A percentile compares a stretch with the other conserved stretches of the same genome.
Evolutionary conservation across 2,888 invertebrate species (phyloP).

Genomic region (Leptogaster cylindrica): DNA sequence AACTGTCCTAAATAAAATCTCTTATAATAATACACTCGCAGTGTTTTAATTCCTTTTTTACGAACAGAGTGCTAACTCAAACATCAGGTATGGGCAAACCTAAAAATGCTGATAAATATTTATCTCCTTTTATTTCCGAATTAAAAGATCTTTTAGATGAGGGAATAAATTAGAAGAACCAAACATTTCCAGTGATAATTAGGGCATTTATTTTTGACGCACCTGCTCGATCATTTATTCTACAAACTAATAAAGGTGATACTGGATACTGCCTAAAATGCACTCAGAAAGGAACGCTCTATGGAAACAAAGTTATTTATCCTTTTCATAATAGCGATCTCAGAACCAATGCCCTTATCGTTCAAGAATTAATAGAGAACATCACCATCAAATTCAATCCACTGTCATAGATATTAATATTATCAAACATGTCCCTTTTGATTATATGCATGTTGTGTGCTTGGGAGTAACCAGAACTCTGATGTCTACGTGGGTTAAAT

Average conservation of each 20-base stretch:
- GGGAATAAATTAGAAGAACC: conserved; percentile 5
- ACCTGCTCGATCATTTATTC: conserved; percentile 19
- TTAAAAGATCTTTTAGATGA: background rate
- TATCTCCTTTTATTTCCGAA: conserved; percentile 32
- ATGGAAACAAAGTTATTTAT: conserved; percentile 12
- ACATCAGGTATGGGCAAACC: conserved; percentile 20
- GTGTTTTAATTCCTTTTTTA: no score
- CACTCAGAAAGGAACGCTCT: conserved; percentile 8
- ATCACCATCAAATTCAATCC: background rate
- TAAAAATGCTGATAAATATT: conserved; percentile 11
- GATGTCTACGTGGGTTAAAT: background rate
- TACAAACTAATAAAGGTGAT: conserved; percentile 31
- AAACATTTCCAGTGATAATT: conserved; percentile 11
- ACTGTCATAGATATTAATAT: conserved; percentile 19
- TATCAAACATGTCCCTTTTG: conserved; percentile 28
- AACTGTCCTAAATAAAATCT: no score
- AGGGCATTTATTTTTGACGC: conserved; percentile 38
- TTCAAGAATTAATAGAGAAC: conserved; percentile 11
- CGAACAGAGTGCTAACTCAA: no score
- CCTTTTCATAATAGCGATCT: background rate
- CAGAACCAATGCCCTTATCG: conserved; percentile 9
- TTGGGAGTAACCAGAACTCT: background rate
- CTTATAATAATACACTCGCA: no score
- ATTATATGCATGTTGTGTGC: conserved; percentile 35
- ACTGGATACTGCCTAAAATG: conserved; percentile 41